These are phyloP conservation scores for Telmatherina bonti DNA, from an alignment of 2,797 vertebrate species.

Conservation along the genomic window DNA sequence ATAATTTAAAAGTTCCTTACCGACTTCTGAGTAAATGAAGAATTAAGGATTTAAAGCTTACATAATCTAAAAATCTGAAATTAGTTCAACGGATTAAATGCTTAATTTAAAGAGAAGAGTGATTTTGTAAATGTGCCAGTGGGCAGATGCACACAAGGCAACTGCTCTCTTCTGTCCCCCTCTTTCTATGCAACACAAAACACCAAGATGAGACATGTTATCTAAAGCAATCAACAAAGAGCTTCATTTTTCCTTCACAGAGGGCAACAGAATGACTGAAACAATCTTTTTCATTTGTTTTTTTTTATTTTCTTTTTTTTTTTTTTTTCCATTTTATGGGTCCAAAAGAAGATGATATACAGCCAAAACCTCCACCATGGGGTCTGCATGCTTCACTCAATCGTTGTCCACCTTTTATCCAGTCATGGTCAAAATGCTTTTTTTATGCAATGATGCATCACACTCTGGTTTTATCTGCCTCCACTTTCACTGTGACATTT, in stretches of 20 bases:
- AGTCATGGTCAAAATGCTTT: background rate
- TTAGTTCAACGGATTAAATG: conserved; percentile 24
- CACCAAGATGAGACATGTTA: background rate
- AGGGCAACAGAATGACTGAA: background rate
- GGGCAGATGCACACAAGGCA: conserved; percentile 36
- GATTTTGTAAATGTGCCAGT: conserved; percentile 10
- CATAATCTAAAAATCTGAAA: conserved; percentile 12
- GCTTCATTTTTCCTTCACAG: background rate
- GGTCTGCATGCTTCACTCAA: background rate
- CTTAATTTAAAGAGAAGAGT: conserved; percentile 20
- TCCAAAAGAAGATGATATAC: background rate
- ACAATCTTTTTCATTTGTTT: background rate
- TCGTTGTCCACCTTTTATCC: background rate
- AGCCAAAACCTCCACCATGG: background rate
- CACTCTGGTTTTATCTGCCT: conserved; percentile 17
- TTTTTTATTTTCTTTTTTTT: background rate
- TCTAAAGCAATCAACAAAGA: background rate
- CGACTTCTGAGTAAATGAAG: background rate
- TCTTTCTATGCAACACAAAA: conserved; percentile 4
- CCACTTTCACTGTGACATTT: conserved; percentile 43
- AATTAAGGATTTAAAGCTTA: conserved; percentile 14
- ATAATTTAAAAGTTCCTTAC: background rate
- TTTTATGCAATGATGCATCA: conserved; percentile 14
- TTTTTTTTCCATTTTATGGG: background rate
- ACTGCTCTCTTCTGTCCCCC: background rate